phyloP scores from a whole-genome alignment of 2,797 vertebrate genomes.

The Bryconaethiops microstoma region DNA sequence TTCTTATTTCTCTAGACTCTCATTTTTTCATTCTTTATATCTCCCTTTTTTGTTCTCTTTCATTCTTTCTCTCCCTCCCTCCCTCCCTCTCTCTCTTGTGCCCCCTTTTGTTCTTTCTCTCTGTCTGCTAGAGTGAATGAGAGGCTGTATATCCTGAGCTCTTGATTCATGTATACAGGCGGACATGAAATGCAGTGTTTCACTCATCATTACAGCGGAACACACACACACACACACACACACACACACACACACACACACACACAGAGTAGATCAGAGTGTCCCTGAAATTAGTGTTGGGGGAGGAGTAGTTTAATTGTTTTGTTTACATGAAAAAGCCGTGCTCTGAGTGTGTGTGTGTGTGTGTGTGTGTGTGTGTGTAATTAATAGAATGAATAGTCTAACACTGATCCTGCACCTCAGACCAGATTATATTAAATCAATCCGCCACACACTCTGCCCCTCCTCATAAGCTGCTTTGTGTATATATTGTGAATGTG shows the following conservation, averaged over 20 bases:
- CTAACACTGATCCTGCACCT: constrained; percentile 28
- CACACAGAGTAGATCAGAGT: not conserved
- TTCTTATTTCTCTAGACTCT: too few relatives aligned
- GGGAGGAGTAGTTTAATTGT: constrained; percentile 32
- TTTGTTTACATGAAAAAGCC: constrained; percentile 14
- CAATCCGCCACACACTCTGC: not conserved
- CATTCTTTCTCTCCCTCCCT: not conserved
- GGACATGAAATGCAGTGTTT: not conserved
- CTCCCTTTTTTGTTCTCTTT: not conserved
- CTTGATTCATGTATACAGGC: not conserved
- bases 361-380: constrained; percentile 27
- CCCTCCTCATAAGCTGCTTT: constrained; percentile 38
- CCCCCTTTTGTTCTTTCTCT: not conserved
- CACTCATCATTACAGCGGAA: not conserved
- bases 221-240: too few relatives aligned
- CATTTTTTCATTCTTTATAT: not conserved
- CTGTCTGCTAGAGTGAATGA: not conserved
- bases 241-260: constrained; percentile 13
- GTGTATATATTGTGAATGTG: constrained; percentile 22
- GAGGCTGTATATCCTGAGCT: not conserved
- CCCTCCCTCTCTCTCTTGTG: constrained; percentile 4
- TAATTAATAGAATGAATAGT: constrained; percentile 52
- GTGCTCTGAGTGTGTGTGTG: too few relatives aligned
- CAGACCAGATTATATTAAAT: constrained; percentile 31
- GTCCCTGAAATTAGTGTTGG: not conserved